These are phyloP conservation scores for Zygaena filipendulae DNA, from an alignment of 2,888 invertebrate species.

Conservation along the genomic window DNA sequence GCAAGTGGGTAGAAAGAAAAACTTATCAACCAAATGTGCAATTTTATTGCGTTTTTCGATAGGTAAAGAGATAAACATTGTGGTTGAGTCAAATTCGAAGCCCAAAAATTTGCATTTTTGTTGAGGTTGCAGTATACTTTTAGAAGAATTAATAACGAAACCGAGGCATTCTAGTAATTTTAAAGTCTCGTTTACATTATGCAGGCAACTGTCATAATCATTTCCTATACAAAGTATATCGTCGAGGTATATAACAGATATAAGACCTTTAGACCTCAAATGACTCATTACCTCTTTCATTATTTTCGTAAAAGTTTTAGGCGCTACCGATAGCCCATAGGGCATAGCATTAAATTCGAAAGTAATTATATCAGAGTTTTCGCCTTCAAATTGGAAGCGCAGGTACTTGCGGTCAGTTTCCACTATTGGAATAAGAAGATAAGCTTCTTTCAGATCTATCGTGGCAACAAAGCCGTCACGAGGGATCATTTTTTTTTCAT, in stretches of 20 bases:
- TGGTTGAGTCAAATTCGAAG: conserved; percentile 4
- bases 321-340: conserved; percentile 3
- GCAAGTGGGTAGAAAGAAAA: conserved; percentile 1
- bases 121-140: conserved; percentile 7
- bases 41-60: conserved; percentile 8
- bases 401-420: conserved; percentile 3
- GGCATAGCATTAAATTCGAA: conserved; percentile 1
- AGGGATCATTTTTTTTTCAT: conserved; percentile 10
- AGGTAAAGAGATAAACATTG: conserved; percentile 7
- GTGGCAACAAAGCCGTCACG: conserved; percentile 6
- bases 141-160: conserved; percentile 10
- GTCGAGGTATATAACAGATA: conserved; percentile 8
- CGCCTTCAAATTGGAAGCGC: conserved; percentile 4
- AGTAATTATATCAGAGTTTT: too few relatives aligned
- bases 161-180: conserved; percentile 9
- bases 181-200: conserved; percentile 8
- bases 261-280: conserved; percentile 4
- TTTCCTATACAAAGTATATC: conserved; percentile 11
- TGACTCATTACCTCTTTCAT: conserved; percentile 3
- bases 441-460: conserved; percentile 10
- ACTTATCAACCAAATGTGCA: conserved; percentile 8
- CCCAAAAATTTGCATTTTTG: conserved; percentile 10
- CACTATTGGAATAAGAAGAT: conserved; percentile 8
- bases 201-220: conserved; percentile 4
- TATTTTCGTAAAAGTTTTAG: conserved; percentile 6